Percentiles rank a stretch among this genome's conserved stretches.
Evolutionary conservation across 2,797 vertebrate species (phyloP).

Genomic region (Meriones psammophilus): DNA sequence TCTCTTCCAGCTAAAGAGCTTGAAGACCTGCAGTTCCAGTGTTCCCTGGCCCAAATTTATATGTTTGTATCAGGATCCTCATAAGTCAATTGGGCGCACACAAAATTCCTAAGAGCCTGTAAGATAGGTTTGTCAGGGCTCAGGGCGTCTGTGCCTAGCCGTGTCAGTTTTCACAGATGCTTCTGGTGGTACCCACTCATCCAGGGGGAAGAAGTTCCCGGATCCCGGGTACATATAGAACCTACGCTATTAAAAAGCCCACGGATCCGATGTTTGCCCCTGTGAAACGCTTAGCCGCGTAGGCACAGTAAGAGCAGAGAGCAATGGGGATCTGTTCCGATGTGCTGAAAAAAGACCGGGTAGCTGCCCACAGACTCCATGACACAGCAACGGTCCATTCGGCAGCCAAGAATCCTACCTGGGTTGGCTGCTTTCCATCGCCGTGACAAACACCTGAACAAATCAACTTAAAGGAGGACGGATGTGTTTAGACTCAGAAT

Average conservation of each 20-base stretch:
- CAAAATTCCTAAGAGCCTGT: neutral
- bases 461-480: neutral
- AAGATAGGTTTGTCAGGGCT: conserved; percentile 27
- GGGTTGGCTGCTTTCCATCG: neutral
- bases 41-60: neutral
- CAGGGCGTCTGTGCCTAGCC: neutral
- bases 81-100: neutral
- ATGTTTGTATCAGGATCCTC: conserved; percentile 1
- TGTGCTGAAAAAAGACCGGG: neutral
- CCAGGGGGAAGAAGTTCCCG: no score
- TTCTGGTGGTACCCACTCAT: neutral
- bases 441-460: neutral
- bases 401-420: neutral
- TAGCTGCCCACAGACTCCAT: neutral
- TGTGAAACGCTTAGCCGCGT: neutral
- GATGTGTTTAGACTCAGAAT: neutral
- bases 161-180: neutral
- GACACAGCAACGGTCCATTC: neutral
- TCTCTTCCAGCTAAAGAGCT: neutral
- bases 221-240: neutral
- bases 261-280: neutral
- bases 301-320: neutral
- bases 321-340: neutral
- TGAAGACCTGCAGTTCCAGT: neutral
- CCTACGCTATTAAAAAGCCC: neutral